A percentile compares a stretch with the other conserved stretches of the same genome.
Evolutionary conservation across 2,797 vertebrate genomes (phyloP).

Genomic region (Capromys pilorides): DNA sequence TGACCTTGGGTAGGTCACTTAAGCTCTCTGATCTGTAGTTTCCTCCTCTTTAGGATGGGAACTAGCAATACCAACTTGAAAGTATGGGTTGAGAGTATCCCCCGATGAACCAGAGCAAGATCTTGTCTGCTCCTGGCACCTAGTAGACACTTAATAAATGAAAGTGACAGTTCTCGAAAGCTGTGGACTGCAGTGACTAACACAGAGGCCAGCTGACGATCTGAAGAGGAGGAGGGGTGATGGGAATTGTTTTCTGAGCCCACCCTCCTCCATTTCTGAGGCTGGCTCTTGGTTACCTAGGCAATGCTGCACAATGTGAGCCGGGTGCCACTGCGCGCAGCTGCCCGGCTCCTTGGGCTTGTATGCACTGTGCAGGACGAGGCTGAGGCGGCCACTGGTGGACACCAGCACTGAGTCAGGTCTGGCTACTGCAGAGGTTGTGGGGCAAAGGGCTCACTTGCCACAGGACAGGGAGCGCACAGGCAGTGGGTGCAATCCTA

Average conservation of each 20-base stretch:
- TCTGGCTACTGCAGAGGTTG: neutral
- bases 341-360: neutral
- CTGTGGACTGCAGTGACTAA: neutral
- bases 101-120: neutral
- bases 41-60: neutral
- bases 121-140: neutral
- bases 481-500: neutral
- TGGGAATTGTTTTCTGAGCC: neutral
- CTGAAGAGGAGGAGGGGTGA: neutral
- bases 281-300: conserved; percentile 55
- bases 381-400: neutral
- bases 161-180: neutral
- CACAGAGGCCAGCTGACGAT: conserved; percentile 16
- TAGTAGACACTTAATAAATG: neutral
- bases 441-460: neutral
- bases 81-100: neutral
- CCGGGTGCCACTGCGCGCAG: neutral
- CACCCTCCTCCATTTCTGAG: neutral
- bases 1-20: neutral
- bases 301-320: neutral
- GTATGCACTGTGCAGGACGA: neutral
- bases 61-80: neutral
- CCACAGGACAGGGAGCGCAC: neutral
- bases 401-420: conserved; percentile 25
- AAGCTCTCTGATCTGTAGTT: neutral